Evolutionary conservation across 1,140 invertebrate genomes (phyloP).

Genomic region (Zophobas atratus): DNA sequence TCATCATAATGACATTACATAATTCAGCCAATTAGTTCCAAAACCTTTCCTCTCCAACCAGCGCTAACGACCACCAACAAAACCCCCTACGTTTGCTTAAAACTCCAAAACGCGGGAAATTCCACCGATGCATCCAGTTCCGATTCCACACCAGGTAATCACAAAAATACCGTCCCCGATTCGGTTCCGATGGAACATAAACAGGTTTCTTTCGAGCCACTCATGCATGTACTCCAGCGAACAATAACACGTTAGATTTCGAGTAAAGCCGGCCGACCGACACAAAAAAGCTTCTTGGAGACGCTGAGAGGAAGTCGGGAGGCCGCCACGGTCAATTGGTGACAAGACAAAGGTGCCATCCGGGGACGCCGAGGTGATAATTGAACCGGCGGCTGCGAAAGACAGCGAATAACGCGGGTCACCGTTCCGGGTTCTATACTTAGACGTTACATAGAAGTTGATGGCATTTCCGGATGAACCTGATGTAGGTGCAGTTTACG

Average conservation of each 20-base stretch:
- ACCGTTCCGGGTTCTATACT: no score
- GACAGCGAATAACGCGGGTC: neutral
- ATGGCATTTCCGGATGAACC: no score
- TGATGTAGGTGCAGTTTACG: no score
- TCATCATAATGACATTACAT: no score
- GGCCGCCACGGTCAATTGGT: conserved; percentile 22
- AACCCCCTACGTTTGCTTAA: no score
- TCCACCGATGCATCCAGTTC: neutral
- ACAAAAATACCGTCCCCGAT: conserved; percentile 40
- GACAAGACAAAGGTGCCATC: conserved; percentile 17
- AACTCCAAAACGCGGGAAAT: no score
- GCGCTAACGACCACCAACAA: no score
- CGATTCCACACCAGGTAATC: conserved; percentile 10
- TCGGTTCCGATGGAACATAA: conserved; percentile 46
- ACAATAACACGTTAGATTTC: conserved; percentile 39
- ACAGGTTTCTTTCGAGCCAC: conserved; percentile 44
- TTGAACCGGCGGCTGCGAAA: neutral
- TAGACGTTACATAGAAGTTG: no score
- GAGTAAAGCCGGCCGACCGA: conserved; percentile 17
- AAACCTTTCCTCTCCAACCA: no score
- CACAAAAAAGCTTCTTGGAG: conserved; percentile 8
- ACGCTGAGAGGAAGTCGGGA: conserved; percentile 1
- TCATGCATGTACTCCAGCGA: conserved; percentile 30
- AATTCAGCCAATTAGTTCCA: no score
- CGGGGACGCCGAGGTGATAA: conserved; percentile 15